These are phyloP conservation scores for Chirona hameri DNA, from an alignment of 2,888 invertebrate genomes.

Conservation along the genomic window DNA sequence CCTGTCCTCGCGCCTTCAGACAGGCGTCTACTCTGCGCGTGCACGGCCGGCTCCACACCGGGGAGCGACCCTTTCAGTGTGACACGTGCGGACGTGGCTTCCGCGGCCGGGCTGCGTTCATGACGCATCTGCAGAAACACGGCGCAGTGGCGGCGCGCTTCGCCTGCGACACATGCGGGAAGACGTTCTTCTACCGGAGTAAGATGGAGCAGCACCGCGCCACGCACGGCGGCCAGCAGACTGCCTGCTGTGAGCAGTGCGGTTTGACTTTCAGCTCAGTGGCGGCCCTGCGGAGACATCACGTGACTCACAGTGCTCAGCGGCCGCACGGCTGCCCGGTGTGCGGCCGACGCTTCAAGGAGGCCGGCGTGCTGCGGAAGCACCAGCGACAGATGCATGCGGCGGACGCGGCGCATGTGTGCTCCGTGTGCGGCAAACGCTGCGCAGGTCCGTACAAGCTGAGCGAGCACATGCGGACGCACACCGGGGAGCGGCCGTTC, in stretches of 20 bases:
- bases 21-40: slow-evolving; percentile 6
- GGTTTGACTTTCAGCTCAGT: not conserved
- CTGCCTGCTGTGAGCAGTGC: slow-evolving; percentile 2
- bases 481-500: slow-evolving; percentile 12
- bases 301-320: not conserved
- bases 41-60: not conserved
- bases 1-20: not conserved
- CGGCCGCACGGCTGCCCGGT: not conserved
- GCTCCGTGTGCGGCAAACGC: not conserved
- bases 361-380: not conserved
- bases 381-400: not conserved
- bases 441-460: slow-evolving; percentile 5
- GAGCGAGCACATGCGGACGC: not conserved
- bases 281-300: not conserved
- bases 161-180: not conserved
- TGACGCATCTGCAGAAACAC: not conserved
- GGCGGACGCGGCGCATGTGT: not conserved
- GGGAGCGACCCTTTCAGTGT: not conserved
- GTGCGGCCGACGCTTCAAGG: not conserved
- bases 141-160: not conserved
- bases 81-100: not conserved
- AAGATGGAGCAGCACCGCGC: not conserved
- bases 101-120: not conserved
- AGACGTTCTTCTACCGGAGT: slow-evolving; percentile 7
- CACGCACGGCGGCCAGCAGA: not conserved